Evolutionary conservation across 2,113 vertebrate genomes (phyloP), one percentile per base, ranked within the genome.

Genomic region (Gnathonemus longibarbis): DNA sequence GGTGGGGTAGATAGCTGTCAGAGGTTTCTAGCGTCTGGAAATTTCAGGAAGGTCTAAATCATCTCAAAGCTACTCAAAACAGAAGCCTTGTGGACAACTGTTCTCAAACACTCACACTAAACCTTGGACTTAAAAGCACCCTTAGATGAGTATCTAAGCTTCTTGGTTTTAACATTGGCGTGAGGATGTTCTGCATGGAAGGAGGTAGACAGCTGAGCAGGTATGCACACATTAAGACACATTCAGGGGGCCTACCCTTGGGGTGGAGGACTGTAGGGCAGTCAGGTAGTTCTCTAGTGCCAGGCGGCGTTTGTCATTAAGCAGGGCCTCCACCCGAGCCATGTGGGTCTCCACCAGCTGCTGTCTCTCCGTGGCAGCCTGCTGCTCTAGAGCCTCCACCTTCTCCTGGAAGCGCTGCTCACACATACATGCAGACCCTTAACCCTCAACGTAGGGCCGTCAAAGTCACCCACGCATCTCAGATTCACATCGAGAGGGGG

Each of bases 281-380:
- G 97, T 98, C 93, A 99, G 97, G 92, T 99, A 99, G 94, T 98
- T 99, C 95, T 99, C 98, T 91, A 99, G 94, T 2, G 98, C 98
- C 91, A 98, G 96, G 90, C 98, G 97, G 0, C 98, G 97, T 35
- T 98, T 97, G 94, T 99, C 97, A 0, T 99, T 99, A 77, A 99
- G 96, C 94, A 99, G 97, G 48, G 98, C 98, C 92, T 99, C 98
- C 89, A 99, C 98, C 3, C 98, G 95, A 35, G 98, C 98, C 98
- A 99, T 99, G 93, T 99, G 98, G 0, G 98, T 99, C 95, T 99
- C 98, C 88, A 99, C 98, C 92, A 99, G 93, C 94, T 99, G 98
- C 91, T 99, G 98, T 0, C 98, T 95, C 94, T 99, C 98, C 0
- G 97, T 98, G 45, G 98, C 98, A 0, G 98, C 98, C 94, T 99